These are phyloP conservation scores for Mobula birostris DNA, from an alignment of 2,113 vertebrate genomes.

Conservation along the genomic window DNA sequence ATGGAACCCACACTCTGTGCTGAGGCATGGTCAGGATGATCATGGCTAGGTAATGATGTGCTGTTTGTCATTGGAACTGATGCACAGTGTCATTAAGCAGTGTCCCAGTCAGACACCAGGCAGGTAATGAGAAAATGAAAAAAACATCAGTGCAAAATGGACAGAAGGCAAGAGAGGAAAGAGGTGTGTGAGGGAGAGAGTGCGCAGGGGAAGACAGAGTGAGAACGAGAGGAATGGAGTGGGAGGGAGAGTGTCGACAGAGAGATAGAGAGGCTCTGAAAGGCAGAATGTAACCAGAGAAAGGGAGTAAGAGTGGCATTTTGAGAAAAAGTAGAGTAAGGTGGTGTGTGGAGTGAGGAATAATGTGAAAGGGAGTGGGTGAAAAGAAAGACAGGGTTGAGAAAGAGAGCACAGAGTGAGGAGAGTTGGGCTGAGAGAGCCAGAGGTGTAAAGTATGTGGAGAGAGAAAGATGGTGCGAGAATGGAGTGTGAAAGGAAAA, in stretches of 20 bases:
- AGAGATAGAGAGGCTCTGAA: not conserved
- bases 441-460: no score
- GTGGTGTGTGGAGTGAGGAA: not conserved
- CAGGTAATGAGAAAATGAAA: not conserved
- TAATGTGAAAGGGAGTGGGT: not conserved
- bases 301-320: not conserved
- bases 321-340: not conserved
- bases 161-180: not conserved
- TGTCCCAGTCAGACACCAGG: not conserved
- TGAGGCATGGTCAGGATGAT: not conserved
- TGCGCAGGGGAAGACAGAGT: no score
- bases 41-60: no score
- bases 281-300: not conserved
- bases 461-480: no score
- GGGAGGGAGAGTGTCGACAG: not conserved
- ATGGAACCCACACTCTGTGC: not conserved
- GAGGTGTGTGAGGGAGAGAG: no score
- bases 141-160: no score
- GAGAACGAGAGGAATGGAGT: not conserved
- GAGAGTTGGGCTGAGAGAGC: not conserved
- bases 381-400: no score
- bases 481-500: no score
- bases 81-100: not conserved
- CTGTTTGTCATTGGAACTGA: no score
- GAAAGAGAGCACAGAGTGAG: not conserved